Base-by-base conservation (phyloP, 2,797 vertebrate genomes). In the Oreochromis grahami region DNA sequence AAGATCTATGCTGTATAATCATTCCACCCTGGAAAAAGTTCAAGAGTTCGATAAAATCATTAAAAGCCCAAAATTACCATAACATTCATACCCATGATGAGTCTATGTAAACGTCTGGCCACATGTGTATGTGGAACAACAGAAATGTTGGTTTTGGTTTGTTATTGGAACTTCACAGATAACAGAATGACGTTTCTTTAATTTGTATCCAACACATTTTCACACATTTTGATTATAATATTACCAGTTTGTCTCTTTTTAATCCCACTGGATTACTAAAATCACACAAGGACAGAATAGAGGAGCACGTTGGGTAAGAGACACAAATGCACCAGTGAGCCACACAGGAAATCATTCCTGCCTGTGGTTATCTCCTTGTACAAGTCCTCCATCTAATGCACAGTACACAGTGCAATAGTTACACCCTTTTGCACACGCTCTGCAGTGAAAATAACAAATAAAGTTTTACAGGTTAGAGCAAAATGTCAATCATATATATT, bases 121-220 rank as follows among this genome's bases (percentile, higher is more conserved):
- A 65, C 34, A 13, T 38, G 1, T 65, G 60, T 32, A 65, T 65
- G 1, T 65, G 36, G 12, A 41, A 24, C 12, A 24, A 24, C 3
- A 68, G 36, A 68, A 15, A 68, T 68, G 7, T 68, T 68, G 36
- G n/a, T 24, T 68, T 41, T 41, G 63, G n/a, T 68, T 41, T 68
- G 21, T 68, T 24, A 15, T 24, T 41, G 63, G 36, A 41, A 41
- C 13, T 41, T 41, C n/a, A 6, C 63, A 41, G 60, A 21, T 63
- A 38, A 63, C 58, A 63, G 17, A 63, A n/a, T 36, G 5, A 36
- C 2, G 1, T 38, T 65, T 65, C 60, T 68, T 68, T 68, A 2
- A 68, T 2, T 2, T 68, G 12, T 68, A 6, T 41, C 36, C n/a
- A 68, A 41, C 12, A 68, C n/a, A 41, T 68, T 68, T 68, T 41